These are phyloP conservation scores for Panzeria rudis DNA, from an alignment of 2,888 invertebrate species.

Conservation along the genomic window DNA sequence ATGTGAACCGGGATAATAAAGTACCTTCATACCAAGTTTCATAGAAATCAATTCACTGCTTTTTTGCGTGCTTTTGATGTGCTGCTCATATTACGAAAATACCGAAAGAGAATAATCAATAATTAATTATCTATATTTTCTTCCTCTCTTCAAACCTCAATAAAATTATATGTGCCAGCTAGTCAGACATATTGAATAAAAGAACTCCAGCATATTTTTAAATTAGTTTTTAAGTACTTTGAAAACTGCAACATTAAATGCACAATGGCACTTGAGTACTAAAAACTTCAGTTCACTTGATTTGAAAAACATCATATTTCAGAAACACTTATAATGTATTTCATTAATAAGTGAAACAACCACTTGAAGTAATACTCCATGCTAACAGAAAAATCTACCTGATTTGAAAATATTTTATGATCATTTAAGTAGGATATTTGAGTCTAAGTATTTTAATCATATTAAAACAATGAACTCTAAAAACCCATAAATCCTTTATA, in stretches of 20 bases:
- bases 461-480: conserved; percentile 23
- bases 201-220: background rate
- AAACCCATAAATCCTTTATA: conserved; percentile 52
- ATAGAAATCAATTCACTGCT: too few species aligned
- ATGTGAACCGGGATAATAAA: too few species aligned
- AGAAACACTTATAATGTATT: conserved; percentile 24
- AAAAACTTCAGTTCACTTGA: background rate
- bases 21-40: background rate
- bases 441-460: conserved; percentile 17
- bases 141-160: background rate
- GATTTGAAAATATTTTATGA: conserved; percentile 1
- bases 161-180: background rate
- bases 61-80: too few species aligned
- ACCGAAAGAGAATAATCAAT: background rate
- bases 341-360: conserved; percentile 2
- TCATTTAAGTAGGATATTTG: conserved; percentile 17
- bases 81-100: background rate
- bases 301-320: conserved; percentile 11
- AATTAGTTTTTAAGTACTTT: conserved; percentile 17
- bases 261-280: background rate
- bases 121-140: background rate
- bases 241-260: background rate
- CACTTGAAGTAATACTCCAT: conserved; percentile 31
- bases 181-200: background rate
- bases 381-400: conserved; percentile 31